Evolutionary conservation across 2,113 vertebrate genomes (phyloP), one percentile per base, ranked within the genome.

Genomic region (Serilophus lunatus): DNA sequence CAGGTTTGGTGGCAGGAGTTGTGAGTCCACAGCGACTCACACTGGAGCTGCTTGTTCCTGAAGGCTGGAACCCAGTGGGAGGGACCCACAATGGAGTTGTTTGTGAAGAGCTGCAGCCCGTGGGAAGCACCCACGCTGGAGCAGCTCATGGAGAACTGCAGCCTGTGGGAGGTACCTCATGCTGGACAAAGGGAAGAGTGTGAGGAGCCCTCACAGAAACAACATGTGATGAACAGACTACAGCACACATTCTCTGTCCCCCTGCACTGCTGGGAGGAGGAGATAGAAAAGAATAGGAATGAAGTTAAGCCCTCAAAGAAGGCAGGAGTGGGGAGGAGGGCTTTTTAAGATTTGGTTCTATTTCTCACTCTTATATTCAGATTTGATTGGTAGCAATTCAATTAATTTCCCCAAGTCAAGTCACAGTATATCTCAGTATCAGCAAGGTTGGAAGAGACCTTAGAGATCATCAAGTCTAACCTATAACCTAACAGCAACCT

Each of bases 151-250:
- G 15, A 71, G 18, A 2, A 44, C 45, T 51, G 45, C 29, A 22
- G 24, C 25, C 50, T 13, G 13, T 31, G 51, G 26, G 31, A 63
- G 10, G 24, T 33, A 93, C 1, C 19, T 11, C 40, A 31, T 2
- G 0, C n/a, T 60, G 47, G 40, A 26, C 8, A 28, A 60, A n/a
- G 7, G 13, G 7, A n/a, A 54, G 38, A 15, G 33, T 20, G 38
- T 35, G 35, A 77, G 31, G 23, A 76, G 31, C n/a, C 50, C 23
- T 59, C 35, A 60, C 28, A 82, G 14, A 56, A 71, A 28, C 10
- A 38, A 38, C 2, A 1, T 0, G 18, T 13, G 7, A 61, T 9
- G 24, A 56, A 35, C 29, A 60, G 50, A 60, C 2, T 38, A 40
- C 31, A 86, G 13, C 10, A 3, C 18, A 33, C 24, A 82, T 22